Base-by-base conservation (phyloP, 2,888 invertebrate species). In the Rhagonycha lutea region DNA sequence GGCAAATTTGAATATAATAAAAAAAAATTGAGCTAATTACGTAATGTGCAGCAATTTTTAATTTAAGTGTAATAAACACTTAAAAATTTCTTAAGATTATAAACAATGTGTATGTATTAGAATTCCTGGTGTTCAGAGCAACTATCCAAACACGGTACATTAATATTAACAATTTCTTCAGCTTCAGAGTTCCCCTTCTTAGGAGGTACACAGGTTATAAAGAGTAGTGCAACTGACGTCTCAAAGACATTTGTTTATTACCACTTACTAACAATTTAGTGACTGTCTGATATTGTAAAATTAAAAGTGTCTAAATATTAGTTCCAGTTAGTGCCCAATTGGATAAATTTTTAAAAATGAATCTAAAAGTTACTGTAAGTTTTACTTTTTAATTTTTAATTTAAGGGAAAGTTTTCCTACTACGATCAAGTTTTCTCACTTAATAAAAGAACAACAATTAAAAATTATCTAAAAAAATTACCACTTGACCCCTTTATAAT, bases 191-290 rank as follows among this genome's bases (percentile, higher is more conserved):
- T 73, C 70, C 78, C 78, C 78, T 75, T 78, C 68, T 73, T 78
- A 65, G 32, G 24, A 47, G 24, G 61, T 72, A 28, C 78, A 61
- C 75, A 78, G 65, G 78, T 78, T 78, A 78, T 78, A 78, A 78
- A 78, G 73, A 60, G 47, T 69, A 75, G 78, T 78, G 78, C 69
- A 75, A 72, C 62, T 69, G 32, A 65, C 73, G 71, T 67, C 47
- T 73, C 73, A 14, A 73, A 73, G 73, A 78, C 75, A 75, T 75
- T 75, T 62, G 71, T 61, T 73, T 75, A 68, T 73, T 73, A 78
- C 73, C 72, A 72, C 67, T 77, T 74, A 75, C 74, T 74, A 72
- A 77, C 74, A 72, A 74, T 73, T 74, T 77, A 72, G 77, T 75
- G 77, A 65, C 72, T 77, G 71, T 74, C 74, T 70, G 67, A 67